Evolutionary conservation across 1,140 invertebrate genomes (phyloP).

Genomic region (Ceratina japonica): DNA sequence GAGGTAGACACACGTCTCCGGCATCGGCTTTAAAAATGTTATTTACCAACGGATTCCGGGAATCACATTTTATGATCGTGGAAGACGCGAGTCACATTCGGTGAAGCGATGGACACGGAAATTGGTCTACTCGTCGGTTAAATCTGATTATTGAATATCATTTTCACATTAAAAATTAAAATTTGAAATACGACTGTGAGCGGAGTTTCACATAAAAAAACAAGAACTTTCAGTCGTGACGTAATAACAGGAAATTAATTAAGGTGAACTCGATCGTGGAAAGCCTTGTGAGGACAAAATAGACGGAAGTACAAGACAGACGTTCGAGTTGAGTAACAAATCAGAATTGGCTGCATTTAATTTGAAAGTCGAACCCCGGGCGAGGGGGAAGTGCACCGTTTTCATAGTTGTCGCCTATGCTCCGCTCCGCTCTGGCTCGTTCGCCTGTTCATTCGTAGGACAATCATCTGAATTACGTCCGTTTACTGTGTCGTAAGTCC

Average conservation of each 20-base stretch:
- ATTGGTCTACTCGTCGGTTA: neutral
- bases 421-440: neutral
- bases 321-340: slow-evolving; percentile 15
- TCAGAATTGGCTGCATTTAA: slow-evolving; percentile 14
- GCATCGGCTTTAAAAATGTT: slow-evolving; percentile 52
- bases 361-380: too few species aligned
- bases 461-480: slow-evolving; percentile 65
- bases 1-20: slow-evolving; percentile 31
- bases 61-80: slow-evolving; percentile 58
- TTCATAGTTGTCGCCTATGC: neutral
- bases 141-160: slow-evolving; percentile 27
- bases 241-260: too few species aligned
- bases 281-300: neutral
- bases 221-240: too few species aligned
- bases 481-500: slow-evolving; percentile 67
- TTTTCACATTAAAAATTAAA: neutral
- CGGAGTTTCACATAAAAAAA: too few species aligned
- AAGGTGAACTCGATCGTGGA: too few species aligned
- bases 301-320: neutral
- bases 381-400: neutral
- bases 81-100: neutral
- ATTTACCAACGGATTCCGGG: slow-evolving; percentile 54
- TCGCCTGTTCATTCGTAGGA: slow-evolving; percentile 51
- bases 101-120: neutral
- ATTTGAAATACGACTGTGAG: too few species aligned